phyloP scores from a whole-genome alignment of 2,888 invertebrate genomes.

The Choreutis nemorana region DNA sequence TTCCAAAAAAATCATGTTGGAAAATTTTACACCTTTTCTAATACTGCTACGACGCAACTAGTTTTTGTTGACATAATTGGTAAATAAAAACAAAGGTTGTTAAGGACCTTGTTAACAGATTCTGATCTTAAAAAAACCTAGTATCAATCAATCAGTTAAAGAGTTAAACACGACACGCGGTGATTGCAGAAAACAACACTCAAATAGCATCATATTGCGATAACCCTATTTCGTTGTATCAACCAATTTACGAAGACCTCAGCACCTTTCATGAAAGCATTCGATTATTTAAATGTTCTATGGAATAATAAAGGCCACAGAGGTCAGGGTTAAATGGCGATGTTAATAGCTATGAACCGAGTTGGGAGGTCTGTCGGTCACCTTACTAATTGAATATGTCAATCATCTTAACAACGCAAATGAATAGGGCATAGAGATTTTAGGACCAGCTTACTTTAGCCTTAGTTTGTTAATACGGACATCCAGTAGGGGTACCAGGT shows the following conservation, averaged over 20 bases:
- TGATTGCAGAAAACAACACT: slow-evolving; percentile 62
- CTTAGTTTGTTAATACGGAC: slow-evolving; percentile 3
- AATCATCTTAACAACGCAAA: slow-evolving; percentile 80
- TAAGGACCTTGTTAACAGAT: too few species aligned
- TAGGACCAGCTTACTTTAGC: neutral
- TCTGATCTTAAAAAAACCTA: too few species aligned
- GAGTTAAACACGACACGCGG: too few species aligned
- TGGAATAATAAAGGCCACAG: too few species aligned
- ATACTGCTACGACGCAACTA: too few species aligned
- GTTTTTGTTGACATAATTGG: too few species aligned
- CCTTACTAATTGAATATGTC: slow-evolving; percentile 80
- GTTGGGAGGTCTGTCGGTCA: slow-evolving; percentile 68
- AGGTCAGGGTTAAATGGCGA: slow-evolving; percentile 26
- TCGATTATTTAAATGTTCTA: too few species aligned
- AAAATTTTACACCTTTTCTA: too few species aligned
- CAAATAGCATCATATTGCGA: slow-evolving; percentile 46
- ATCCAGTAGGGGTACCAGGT: slow-evolving; percentile 12
- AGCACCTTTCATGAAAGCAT: slow-evolving; percentile 9
- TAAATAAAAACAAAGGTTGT: too few species aligned
- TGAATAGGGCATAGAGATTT: slow-evolving; percentile 47
- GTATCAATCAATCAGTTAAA: too few species aligned
- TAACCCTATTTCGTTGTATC: slow-evolving; percentile 29
- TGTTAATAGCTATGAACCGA: slow-evolving; percentile 42
- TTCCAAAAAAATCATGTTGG: too few species aligned
- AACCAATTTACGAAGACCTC: slow-evolving; percentile 24